Percentiles rank a stretch among this genome's conserved stretches.
These are phyloP conservation scores for Stenchaetothrips biformis DNA, from an alignment of 2,888 invertebrate genomes.

Conservation along the genomic window DNA sequence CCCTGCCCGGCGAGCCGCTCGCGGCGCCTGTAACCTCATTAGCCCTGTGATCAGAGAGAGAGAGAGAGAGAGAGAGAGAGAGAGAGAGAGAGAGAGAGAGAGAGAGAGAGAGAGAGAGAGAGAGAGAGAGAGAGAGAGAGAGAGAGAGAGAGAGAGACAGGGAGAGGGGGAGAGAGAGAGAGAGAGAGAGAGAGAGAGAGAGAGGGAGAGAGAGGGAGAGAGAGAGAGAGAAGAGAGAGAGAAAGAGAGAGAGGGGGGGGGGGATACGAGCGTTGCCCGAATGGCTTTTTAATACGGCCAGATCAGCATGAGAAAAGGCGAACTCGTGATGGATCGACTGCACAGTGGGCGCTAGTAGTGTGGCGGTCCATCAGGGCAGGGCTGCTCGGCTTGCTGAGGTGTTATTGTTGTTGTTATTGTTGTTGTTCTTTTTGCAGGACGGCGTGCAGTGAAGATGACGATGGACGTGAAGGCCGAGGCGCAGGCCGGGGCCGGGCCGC, in stretches of 20 bases:
- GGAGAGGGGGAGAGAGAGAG: slow-evolving; percentile 25
- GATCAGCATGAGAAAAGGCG: no score
- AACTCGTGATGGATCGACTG: no score
- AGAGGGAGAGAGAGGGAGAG: no score
- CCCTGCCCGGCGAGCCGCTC: background rate
- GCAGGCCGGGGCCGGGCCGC: slow-evolving; percentile 49
- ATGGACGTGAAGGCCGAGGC: slow-evolving; percentile 82
- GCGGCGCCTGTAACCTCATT: background rate
- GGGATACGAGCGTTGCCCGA: background rate
- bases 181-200: slow-evolving; percentile 30
- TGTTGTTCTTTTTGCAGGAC: slow-evolving; percentile 28
- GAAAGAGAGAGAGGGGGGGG: background rate
- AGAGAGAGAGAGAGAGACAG: background rate
- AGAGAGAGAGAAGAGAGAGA: background rate
- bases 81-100: background rate
- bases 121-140: background rate
- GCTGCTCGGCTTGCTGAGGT: no score
- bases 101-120: background rate
- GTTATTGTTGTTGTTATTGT: no score
- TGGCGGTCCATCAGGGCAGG: no score
- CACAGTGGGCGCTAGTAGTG: no score
- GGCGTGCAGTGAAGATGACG: slow-evolving; percentile 54
- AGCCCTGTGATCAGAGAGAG: background rate
- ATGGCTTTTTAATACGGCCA: no score
- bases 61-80: background rate